These are phyloP conservation scores for Conger conger DNA, from an alignment of 2,113 vertebrate species.

Conservation along the genomic window DNA sequence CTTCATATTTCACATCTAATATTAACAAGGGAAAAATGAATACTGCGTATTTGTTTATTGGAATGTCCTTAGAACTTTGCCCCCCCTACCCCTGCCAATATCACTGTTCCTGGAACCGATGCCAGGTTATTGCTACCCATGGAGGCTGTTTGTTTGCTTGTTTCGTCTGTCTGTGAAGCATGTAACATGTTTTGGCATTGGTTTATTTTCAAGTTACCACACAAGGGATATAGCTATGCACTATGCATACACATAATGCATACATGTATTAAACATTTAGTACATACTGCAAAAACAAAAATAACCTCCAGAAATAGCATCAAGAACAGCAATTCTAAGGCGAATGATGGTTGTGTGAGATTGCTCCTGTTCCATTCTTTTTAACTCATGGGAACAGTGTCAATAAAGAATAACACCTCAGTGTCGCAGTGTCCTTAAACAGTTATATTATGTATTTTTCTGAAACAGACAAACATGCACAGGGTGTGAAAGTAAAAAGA, in stretches of 20 bases:
- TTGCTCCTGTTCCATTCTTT: neutral
- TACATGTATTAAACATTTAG: neutral
- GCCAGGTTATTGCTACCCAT: too few species aligned
- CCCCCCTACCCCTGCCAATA: too few species aligned
- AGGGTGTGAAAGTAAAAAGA: neutral
- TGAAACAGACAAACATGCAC: neutral
- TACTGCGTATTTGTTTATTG: too few species aligned
- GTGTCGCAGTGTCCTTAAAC: slow-evolving; percentile 5
- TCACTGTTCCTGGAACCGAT: too few species aligned
- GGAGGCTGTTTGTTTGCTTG: too few species aligned
- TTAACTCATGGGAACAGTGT: neutral
- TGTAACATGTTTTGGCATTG: too few species aligned
- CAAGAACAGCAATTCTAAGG: neutral
- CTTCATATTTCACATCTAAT: too few species aligned
- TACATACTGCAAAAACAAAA: neutral
- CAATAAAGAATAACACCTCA: neutral
- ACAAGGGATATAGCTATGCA: neutral
- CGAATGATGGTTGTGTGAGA: neutral
- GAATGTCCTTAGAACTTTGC: too few species aligned
- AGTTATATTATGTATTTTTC: neutral
- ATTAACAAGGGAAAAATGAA: too few species aligned
- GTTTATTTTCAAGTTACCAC: too few species aligned
- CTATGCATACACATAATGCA: neutral
- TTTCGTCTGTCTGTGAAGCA: too few species aligned
- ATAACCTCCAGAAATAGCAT: neutral